Base-by-base conservation (phyloP, 1,140 invertebrate genomes). In the Scaptodrosophila lebanonensis region DNA sequence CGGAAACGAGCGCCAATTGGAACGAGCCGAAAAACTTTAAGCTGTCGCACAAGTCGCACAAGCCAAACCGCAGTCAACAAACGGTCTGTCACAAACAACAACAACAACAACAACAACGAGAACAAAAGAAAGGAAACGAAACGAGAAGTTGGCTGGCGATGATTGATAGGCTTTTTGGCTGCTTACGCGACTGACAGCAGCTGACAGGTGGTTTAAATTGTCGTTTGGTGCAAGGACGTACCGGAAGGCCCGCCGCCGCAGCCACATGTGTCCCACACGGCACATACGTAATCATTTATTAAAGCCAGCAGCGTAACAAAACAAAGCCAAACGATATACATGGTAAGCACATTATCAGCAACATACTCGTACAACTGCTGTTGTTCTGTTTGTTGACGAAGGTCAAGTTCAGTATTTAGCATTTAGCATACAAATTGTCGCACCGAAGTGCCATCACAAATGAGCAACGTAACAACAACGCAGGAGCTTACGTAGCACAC, bases 381-480 rank as follows among this genome's bases (percentile, higher is more conserved):
- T n/a, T n/a, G n/a, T n/a, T n/a, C n/a, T n/a, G n/a, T n/a, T n/a
- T 73, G 69, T 79, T 77, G 68, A 65, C 68, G 66, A 77, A 77
- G 73, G 73, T 77, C 73, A 77, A 77, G 73, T 79, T 73, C 59
- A 57, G 43, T 33, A 20, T 51, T 68, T 73, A 33, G 43, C 36
- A 20, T 51, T 68, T 73, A 33, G 47, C 67, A 60, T 67, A 33
- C 11, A 47, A 52, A 22, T 56, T 44, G 15, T 25, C 22, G 22
- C 22, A 8, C 22, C 33, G 20, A 48, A 48, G 50, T 36, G 36
- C 1, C 22, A 33, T 29, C 42, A 25, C 15, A 64, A 73, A 47
- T 47, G 59, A 61, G 15, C 70, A 57, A 65, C 62, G 62, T 60
- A 49, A 49, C 45, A 45, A 38, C 45, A 30, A 51, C 20, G 36